Conservation (phyloP, 2,888 invertebrate species). For the Alloscopus bannaensis region DNA sequence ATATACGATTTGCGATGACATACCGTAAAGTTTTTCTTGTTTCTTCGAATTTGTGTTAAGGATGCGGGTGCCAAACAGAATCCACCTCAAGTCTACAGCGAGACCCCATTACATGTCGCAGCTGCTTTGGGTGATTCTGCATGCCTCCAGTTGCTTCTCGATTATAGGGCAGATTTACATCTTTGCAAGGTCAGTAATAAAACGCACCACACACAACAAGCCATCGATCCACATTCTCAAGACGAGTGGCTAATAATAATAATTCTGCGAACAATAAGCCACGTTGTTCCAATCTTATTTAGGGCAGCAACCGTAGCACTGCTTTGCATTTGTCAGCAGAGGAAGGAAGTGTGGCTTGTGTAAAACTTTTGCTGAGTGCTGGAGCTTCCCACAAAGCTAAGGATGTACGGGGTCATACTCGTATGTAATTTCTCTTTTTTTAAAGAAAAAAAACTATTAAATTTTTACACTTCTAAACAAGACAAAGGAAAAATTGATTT, state of each 20-base stretch:
- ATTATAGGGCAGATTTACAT: conserved; percentile 82
- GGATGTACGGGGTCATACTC: conserved; percentile 87
- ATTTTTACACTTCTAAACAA: conserved; percentile 6
- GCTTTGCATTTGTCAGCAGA: conserved; percentile 89
- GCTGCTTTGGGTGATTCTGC: conserved; percentile 78
- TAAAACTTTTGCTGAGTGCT: conserved; percentile 83
- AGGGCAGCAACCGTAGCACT: conserved; percentile 76
- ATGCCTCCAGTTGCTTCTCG: conserved; percentile 84
- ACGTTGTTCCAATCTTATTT: background rate
- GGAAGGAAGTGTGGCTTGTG: conserved; percentile 85
- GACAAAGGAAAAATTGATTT: background rate
- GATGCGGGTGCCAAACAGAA: conserved; percentile 89
- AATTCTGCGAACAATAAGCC: background rate
- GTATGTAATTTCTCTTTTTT: no score
- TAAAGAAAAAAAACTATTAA: conserved; percentile 86
- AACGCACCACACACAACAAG: background rate
- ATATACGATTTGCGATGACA: no score
- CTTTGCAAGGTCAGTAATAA: conserved; percentile 63
- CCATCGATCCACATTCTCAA: background rate
- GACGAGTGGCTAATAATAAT: background rate
- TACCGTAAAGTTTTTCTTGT: no score
- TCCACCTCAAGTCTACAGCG: conserved; percentile 75
- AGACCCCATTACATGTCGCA: conserved; percentile 90
- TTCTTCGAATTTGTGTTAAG: no score
- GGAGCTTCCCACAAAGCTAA: conserved; percentile 86